These are phyloP conservation scores for Himalopsyche anomala DNA, from an alignment of 2,888 invertebrate species.

Conservation along the genomic window DNA sequence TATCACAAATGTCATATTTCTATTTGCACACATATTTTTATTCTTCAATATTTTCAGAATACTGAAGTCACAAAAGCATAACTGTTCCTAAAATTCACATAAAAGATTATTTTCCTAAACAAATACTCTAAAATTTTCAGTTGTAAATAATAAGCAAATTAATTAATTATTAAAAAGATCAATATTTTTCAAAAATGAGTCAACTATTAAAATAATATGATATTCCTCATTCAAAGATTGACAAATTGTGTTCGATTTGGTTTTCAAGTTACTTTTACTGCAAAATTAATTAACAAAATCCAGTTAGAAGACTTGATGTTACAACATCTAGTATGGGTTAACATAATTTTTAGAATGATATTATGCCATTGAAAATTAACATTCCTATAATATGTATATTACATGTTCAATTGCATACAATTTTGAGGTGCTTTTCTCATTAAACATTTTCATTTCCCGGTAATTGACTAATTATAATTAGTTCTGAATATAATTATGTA, in stretches of 20 bases:
- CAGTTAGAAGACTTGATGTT: no score
- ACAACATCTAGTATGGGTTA: no score
- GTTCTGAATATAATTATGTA: no score
- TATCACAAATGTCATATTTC: background rate
- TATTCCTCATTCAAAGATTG: constrained; percentile 32
- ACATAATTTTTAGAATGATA: no score
- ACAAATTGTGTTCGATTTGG: background rate
- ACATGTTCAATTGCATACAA: no score
- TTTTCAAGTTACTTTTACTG: no score
- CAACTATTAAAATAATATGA: constrained; percentile 29
- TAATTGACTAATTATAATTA: no score
- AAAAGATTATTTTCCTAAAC: background rate
- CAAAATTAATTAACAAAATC: no score
- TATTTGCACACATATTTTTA: constrained; percentile 46
- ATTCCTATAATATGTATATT: no score
- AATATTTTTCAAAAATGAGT: background rate
- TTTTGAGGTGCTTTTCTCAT: no score
- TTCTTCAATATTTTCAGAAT: constrained; percentile 67
- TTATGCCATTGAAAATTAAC: no score
- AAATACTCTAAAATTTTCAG: constrained; percentile 2
- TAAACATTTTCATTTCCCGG: no score
- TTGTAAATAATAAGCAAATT: constrained; percentile 11
- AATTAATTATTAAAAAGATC: constrained; percentile 7
- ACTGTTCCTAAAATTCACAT: background rate
- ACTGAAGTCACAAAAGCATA: constrained; percentile 27